Percentiles rank a stretch among this genome's conserved stretches.
Conservation (phyloP, 2,113 vertebrate species). For the Tachycineta bicolor region DNA sequence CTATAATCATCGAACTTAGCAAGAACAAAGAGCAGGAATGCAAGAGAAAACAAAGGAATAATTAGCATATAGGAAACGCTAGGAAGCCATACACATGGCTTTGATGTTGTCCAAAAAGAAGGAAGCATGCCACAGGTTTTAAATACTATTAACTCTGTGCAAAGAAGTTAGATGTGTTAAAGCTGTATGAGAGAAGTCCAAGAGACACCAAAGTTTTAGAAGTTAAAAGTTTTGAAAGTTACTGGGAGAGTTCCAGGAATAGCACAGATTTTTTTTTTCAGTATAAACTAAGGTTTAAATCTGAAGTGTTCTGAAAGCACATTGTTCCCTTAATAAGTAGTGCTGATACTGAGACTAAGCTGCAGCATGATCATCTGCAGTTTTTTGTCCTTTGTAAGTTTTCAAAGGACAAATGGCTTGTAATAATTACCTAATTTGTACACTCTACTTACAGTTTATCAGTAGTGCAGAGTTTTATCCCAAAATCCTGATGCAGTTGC, state of each 20-base stretch:
- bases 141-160: neutral
- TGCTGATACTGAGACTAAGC: neutral
- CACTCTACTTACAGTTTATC: neutral
- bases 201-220: neutral
- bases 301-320: neutral
- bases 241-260: neutral
- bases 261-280: neutral
- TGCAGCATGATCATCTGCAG: neutral
- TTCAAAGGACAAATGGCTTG: neutral
- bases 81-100: neutral
- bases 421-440: neutral
- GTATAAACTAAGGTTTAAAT: slow-evolving; percentile 2
- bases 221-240: neutral
- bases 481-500: neutral
- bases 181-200: neutral
- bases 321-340: neutral
- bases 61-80: neutral
- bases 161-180: neutral
- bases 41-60: neutral
- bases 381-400: neutral
- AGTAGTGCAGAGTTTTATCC: neutral
- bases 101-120: neutral
- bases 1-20: neutral
- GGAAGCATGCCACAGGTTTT: neutral
- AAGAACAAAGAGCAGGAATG: neutral